Evolutionary conservation across 1,140 invertebrate genomes (phyloP).

Genomic region (Paralvinella palmiformis): DNA sequence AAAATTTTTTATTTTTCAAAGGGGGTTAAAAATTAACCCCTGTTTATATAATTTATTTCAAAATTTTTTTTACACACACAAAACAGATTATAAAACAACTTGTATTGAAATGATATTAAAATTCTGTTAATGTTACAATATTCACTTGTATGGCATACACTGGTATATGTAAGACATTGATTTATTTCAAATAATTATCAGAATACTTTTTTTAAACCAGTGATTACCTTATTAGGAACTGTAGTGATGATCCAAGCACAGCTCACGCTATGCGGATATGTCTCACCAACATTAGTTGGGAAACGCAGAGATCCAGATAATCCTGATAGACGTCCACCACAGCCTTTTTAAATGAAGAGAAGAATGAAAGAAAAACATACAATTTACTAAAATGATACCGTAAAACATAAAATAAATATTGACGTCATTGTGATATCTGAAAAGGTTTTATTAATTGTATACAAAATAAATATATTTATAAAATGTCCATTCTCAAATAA

Average conservation of each 20-base stretch:
- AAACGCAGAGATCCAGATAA: constrained; percentile 33
- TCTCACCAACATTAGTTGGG: constrained; percentile 25
- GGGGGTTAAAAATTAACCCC: too few relatives aligned
- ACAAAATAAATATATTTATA: background rate
- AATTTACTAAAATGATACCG: background rate
- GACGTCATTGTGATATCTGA: background rate
- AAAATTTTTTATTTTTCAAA: too few relatives aligned
- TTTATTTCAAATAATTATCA: too few relatives aligned
- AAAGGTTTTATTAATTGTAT: background rate
- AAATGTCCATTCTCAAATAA: too few relatives aligned
- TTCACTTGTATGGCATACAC: too few relatives aligned
- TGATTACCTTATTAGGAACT: constrained; percentile 30
- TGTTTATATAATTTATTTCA: too few relatives aligned
- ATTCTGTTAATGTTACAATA: too few relatives aligned
- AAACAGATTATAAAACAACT: too few relatives aligned
- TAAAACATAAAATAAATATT: background rate
- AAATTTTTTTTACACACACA: too few relatives aligned
- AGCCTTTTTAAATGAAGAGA: constrained; percentile 30
- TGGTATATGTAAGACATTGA: too few relatives aligned
- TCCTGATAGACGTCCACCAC: constrained; percentile 34
- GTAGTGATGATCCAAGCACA: constrained; percentile 45
- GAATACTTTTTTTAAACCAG: too few relatives aligned
- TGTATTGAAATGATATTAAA: too few relatives aligned
- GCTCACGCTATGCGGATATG: constrained; percentile 34
- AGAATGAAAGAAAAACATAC: background rate